Evolutionary conservation across 2,113 vertebrate species (phyloP).

Genomic region (Spilogale gracilis): DNA sequence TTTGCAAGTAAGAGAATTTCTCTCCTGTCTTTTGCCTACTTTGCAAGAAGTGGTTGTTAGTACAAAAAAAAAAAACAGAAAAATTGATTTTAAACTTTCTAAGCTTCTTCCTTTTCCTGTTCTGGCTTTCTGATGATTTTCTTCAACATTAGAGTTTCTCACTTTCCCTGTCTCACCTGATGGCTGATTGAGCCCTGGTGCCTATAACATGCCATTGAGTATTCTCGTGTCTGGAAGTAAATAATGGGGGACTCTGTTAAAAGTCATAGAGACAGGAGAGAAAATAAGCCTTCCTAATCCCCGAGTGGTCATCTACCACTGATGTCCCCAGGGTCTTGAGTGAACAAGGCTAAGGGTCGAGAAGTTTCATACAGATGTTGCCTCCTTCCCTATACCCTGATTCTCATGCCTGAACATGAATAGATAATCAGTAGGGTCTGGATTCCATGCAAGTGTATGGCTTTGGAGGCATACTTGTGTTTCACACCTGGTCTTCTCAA

Average conservation of each 20-base stretch:
- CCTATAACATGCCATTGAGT: background rate
- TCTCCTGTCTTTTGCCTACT: background rate
- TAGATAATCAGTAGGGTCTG: background rate
- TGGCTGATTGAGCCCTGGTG: background rate
- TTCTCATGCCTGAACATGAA: background rate
- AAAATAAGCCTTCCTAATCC: background rate
- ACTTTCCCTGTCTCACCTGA: background rate
- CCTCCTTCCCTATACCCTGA: background rate
- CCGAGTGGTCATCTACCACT: background rate
- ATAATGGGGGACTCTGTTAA: background rate
- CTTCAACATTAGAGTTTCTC: background rate
- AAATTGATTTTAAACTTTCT: background rate
- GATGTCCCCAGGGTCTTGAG: background rate
- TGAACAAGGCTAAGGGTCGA: background rate
- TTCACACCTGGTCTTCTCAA: background rate
- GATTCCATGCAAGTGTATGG: background rate
- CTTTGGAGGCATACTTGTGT: background rate
- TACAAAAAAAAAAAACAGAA: background rate
- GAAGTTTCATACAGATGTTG: background rate
- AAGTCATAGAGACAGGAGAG: background rate
- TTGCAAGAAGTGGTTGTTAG: slow-evolving; percentile 18
- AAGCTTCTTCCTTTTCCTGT: background rate
- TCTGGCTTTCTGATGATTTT: background rate
- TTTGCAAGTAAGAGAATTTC: background rate
- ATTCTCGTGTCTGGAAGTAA: background rate